phyloP scores from a whole-genome alignment of 2,797 vertebrate species.

The Scolopax rusticola region DNA sequence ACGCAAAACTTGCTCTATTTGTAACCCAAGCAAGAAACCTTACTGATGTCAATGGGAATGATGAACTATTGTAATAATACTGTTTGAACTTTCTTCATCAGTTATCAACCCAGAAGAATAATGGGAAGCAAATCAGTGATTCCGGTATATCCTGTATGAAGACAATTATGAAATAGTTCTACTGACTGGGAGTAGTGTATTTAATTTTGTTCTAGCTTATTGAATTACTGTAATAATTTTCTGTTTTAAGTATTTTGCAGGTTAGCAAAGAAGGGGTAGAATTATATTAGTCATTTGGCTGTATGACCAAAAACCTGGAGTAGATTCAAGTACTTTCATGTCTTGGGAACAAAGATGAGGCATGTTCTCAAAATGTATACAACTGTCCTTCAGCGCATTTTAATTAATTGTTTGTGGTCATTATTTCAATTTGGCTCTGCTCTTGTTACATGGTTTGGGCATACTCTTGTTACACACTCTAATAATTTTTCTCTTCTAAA shows the following conservation, averaged over 20 bases:
- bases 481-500: neutral
- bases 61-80: neutral
- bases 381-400: neutral
- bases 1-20: neutral
- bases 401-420: neutral
- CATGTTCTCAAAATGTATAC: neutral
- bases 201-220: conserved; percentile 39
- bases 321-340: neutral
- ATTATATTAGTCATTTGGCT: neutral
- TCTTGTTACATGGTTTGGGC: neutral
- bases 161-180: neutral
- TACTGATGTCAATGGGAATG: neutral
- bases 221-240: neutral
- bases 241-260: conserved; percentile 6
- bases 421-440: neutral
- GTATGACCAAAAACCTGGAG: neutral
- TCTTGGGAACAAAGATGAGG: neutral
- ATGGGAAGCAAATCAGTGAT: neutral
- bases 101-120: neutral
- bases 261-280: neutral
- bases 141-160: neutral
- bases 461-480: neutral
- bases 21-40: neutral
- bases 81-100: neutral
- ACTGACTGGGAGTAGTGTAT: neutral